phyloP scores from a whole-genome alignment of 2,888 invertebrate genomes.

The Terebella lapidaria region DNA sequence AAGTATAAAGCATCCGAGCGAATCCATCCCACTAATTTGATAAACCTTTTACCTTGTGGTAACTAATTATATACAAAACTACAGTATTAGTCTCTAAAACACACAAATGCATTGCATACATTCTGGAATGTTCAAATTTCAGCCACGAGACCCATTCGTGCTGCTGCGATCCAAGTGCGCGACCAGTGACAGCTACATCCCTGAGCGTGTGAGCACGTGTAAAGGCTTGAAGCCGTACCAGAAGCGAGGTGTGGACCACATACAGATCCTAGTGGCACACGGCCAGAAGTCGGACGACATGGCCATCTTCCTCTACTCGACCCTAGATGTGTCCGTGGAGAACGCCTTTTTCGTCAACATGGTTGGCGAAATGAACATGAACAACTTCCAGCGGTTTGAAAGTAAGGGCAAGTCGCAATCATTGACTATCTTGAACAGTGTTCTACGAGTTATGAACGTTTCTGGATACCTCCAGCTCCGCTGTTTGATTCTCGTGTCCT shows the following conservation, averaged over 20 bases:
- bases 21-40: no score
- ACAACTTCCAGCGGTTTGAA: constrained; percentile 22
- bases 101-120: neutral
- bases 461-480: constrained; percentile 12
- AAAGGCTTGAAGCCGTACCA: constrained; percentile 14
- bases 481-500: constrained; percentile 22
- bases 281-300: constrained; percentile 20
- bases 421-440: constrained; percentile 20
- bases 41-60: no score
- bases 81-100: neutral
- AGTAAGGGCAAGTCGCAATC: constrained; percentile 15
- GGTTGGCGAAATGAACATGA: constrained; percentile 18
- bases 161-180: constrained; percentile 6
- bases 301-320: constrained; percentile 22
- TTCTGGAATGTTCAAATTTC: neutral
- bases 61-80: neutral
- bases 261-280: constrained; percentile 19
- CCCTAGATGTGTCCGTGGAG: constrained; percentile 18
- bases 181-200: constrained; percentile 1
- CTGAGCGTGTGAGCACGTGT: constrained; percentile 11
- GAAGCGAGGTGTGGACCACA: constrained; percentile 10
- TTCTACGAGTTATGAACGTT: constrained; percentile 15
- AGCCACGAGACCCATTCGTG: constrained; percentile 18
- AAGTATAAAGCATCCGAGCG: neutral
- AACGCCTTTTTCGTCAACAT: constrained; percentile 22